Base-by-base conservation (phyloP, 2,888 invertebrate species). In the Eulithis testata region DNA sequence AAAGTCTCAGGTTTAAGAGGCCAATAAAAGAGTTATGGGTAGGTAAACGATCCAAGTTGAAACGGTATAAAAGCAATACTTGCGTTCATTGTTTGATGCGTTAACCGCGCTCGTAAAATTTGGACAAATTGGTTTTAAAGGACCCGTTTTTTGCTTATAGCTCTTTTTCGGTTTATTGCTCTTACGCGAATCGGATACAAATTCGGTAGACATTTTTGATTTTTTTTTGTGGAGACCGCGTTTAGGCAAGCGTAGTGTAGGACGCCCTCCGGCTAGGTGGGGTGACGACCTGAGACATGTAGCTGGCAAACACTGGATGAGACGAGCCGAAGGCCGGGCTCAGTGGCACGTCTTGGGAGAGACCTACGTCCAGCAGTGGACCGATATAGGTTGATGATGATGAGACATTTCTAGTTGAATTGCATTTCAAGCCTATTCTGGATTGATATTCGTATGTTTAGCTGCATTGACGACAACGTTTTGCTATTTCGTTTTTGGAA, bases 61-160 rank as follows among this genome's bases (percentile, higher is more conserved):
- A 85, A 77, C 81, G 81, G 79, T 82, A 82, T 88, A 87, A 87
- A 85, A 80, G 81, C 83, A 85, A 87, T 87, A 84, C 87, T 85
- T 85, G 84, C 82, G 72, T 84, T 88, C 84, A 84, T 87, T 89
- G 88, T 87, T 89, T 87, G 87, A 87, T 87, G 84, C 83, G 83
- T 76, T 79, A 81, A 83, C 83, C 80, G 81, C 77, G 80, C 75
- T 88, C 89, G 86, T 91, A 89, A 90, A 91, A 79, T 82, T 80
- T 74, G 81, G 81, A 88, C 88, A 88, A 91, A 91, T 89, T 87
- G 90, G 85, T 87, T 89, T 87, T 86, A 83, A 87, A 82, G 79
- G 80, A 79, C 82, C 84, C 75, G 72, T 62, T 68, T 78, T 74
- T 75, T 73, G 73, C 75, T 78, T 80, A 76, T 74, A 72, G 76